Base-by-base conservation (phyloP, 2,113 vertebrate genomes). In the Epinephelus cyanopodus region DNA sequence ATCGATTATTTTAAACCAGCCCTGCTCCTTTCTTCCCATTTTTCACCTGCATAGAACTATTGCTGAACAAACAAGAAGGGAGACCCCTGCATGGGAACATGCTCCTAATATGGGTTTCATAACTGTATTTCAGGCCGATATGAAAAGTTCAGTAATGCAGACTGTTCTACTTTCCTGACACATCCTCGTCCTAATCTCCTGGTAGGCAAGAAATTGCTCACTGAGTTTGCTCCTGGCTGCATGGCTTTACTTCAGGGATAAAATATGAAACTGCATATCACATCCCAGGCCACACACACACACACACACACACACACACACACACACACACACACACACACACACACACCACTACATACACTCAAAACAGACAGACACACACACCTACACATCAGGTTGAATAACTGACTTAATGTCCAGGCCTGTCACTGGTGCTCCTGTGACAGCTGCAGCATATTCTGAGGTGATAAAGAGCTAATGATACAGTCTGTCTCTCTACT, bases 381-480 rank as follows among this genome's bases (percentile, higher is more conserved):
- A 75, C n/a, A n/a, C 42, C 4, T 21, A 70, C 77, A 84, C 63
- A 80, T 8, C 29, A 29, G 57, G 29, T 57, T 69, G 61, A 72
- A 58, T 67, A 62, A 47, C 58, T 68, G 60, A 82, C 52, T 79
- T 73, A 45, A 64, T 42, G 62, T 66, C 12, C 71, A 5, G 37
- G 48, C n/a, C 54, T 71, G 74, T 74, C 71, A 19, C 65, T 23
- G 52, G 27, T 19, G 64, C 56, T 69, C 50, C 45, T 60, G 50
- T 78, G 67, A 85, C 57, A 75, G 70, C 56, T n/a, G 18, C 48
- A 78, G 53, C 56, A 66, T 47, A 48, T 62, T 52, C 27, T 19
- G 52, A 21, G 14, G 75, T 50, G 71, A 86, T 29, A 61, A 74
- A 70, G 50, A 66, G 29, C 25, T 77, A 83, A 90, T 87, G 75